phyloP scores from a whole-genome alignment of 2,113 vertebrate species.

The Atlantisia rogersi region DNA sequence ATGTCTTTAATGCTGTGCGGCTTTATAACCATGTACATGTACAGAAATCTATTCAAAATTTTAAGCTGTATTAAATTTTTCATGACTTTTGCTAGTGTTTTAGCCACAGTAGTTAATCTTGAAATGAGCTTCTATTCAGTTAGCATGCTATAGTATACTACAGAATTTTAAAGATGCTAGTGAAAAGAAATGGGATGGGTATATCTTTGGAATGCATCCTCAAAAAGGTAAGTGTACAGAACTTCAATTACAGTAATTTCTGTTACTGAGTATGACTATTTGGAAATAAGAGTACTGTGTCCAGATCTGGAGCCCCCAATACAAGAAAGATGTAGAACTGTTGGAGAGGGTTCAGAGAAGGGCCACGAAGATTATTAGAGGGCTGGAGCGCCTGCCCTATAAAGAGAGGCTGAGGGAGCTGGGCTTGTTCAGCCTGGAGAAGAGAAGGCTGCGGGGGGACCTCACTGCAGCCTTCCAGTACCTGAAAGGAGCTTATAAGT shows the following conservation, averaged over 20 bases:
- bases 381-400: no score
- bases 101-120: slow-evolving; percentile 35
- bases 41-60: slow-evolving; percentile 41
- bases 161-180: slow-evolving; percentile 2
- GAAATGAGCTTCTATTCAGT: slow-evolving; percentile 12
- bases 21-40: background rate
- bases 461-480: no score
- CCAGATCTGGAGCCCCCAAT: no score
- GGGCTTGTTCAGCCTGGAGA: no score
- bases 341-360: no score
- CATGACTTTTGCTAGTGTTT: slow-evolving; percentile 21
- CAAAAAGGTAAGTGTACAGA: slow-evolving; percentile 16
- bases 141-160: background rate
- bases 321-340: no score
- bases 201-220: slow-evolving; percentile 29
- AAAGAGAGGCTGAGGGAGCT: no score
- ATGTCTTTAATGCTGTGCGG: background rate
- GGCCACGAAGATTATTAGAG: no score
- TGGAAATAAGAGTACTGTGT: background rate
- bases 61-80: slow-evolving; percentile 42
- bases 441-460: no score
- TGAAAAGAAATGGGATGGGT: background rate
- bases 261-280: slow-evolving; percentile 16
- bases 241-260: slow-evolving; percentile 39
- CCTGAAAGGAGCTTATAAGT: no score